Evolutionary conservation across 2,888 invertebrate species (phyloP).

Genomic region (Cryptocephalus moraei): DNA sequence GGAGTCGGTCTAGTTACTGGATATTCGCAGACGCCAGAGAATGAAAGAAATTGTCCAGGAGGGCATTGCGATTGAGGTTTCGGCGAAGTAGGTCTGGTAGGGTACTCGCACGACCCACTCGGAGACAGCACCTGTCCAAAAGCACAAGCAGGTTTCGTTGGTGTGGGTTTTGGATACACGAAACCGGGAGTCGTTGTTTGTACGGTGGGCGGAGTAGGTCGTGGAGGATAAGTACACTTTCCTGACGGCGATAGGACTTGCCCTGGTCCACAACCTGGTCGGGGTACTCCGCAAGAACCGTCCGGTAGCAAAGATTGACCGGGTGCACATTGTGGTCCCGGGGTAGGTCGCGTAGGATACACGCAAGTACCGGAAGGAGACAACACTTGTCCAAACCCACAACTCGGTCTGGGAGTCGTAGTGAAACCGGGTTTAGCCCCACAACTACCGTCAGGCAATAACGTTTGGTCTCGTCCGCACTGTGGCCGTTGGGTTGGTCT

Average conservation of each 20-base stretch:
- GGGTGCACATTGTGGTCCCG: background rate
- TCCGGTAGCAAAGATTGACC: no score
- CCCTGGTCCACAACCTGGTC: background rate
- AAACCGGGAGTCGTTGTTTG: background rate
- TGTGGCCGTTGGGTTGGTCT: slow-evolving; percentile 3
- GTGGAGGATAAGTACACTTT: background rate
- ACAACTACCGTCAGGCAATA: slow-evolving; percentile 2
- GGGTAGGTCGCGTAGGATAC: background rate
- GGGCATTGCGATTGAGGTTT: background rate
- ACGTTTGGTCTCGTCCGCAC: slow-evolving; percentile 16
- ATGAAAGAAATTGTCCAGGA: slow-evolving; percentile 4
- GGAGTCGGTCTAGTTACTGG: slow-evolving; percentile 20
- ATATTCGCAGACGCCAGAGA: slow-evolving; percentile 13
- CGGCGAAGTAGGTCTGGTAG: slow-evolving; percentile 1
- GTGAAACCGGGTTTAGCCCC: background rate
- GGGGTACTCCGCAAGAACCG: no score
- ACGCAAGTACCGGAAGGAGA: background rate
- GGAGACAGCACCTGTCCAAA: slow-evolving; percentile 4
- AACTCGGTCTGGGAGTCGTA: slow-evolving; percentile 13
- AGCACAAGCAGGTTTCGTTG: slow-evolving; percentile 1
- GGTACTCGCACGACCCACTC: slow-evolving; percentile 9
- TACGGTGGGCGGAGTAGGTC: background rate
- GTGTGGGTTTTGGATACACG: slow-evolving; percentile 13
- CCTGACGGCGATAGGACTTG: background rate
- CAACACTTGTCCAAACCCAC: background rate